Evolutionary conservation across 2,113 vertebrate genomes (phyloP).

Genomic region (Gallinago jamesoni): DNA sequence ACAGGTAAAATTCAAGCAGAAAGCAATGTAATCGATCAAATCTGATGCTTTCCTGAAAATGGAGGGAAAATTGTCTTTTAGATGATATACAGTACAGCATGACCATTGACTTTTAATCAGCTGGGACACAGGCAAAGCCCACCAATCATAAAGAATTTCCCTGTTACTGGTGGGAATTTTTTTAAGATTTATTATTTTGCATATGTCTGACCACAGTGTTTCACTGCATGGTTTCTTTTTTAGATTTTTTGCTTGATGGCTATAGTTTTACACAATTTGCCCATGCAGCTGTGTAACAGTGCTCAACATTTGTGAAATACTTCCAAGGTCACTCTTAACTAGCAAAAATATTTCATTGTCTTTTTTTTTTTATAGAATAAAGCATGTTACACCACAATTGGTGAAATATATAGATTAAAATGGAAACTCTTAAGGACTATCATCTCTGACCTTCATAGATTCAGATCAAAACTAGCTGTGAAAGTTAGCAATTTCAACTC

Average conservation of each 20-base stretch:
- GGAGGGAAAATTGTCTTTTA: slow-evolving; percentile 7
- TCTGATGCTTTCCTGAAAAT: neutral
- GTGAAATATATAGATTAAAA: neutral
- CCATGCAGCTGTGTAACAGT: neutral
- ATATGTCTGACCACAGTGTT: neutral
- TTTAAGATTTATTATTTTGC: neutral
- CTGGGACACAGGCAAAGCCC: neutral
- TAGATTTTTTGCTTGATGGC: neutral
- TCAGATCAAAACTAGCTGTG: neutral
- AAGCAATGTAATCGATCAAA: slow-evolving; percentile 8
- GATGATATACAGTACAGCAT: neutral
- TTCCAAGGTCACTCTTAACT: neutral
- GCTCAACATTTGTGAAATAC: neutral
- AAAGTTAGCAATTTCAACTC: neutral
- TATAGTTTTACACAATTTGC: neutral
- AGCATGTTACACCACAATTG: neutral
- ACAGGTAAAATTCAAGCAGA: slow-evolving; percentile 26
- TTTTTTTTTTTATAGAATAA: neutral
- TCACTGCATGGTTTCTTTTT: neutral
- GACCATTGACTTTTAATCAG: slow-evolving; percentile 11
- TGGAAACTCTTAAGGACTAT: neutral
- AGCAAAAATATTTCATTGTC: neutral
- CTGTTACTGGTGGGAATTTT: neutral
- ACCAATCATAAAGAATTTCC: neutral
- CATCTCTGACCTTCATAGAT: neutral